Evolutionary conservation across 2,797 vertebrate genomes (phyloP), one percentile per base, ranked within the genome.

Genomic region (Sus cebifrons): DNA sequence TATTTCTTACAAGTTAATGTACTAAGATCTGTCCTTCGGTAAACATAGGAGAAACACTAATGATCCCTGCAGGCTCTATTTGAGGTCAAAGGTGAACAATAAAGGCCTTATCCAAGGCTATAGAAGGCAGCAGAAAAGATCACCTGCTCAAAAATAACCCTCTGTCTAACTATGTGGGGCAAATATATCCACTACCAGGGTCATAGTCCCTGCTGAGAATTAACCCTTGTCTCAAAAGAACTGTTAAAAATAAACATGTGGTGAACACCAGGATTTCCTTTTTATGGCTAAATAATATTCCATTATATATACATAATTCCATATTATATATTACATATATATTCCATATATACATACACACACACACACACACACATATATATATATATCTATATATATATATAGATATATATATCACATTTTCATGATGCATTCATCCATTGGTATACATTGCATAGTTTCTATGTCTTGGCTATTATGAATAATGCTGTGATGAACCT

Each of bases 1-100:
- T 4, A 62, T 81, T 86, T 93, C 83, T 91, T 36, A 83, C 32
- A 95, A 94, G 44, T 29, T 96, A 95, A 92, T 58, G 79, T 95
- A 77, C 67, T 79, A 56, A 85, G 52, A 92, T 92, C 75, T 78
- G 29, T 73, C 84, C 91, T 95, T 93, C 93, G 67, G 36, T 84
- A 95, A 96, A 91, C 77, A 71, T 67, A 27, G 2, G 40, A 83
- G 54, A 89, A 94, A 94, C 3, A 65, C 21, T n/a, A 89, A 36
- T 27, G 54, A 67, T 54, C 64, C 65, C 65, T 64, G 23, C 1
- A 89, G 89, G 60, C 54, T 73, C 92, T 89, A 78, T 74, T 29
- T 52, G 25, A 96, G 44, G 40, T 64, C 90, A 91, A 29, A 16
- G 32, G 32, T 67, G 21, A 96, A 96, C 49, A 25, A 40, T 27